phyloP scores from a whole-genome alignment of 2,888 invertebrate genomes.

The Criorhina ranunculi region DNA sequence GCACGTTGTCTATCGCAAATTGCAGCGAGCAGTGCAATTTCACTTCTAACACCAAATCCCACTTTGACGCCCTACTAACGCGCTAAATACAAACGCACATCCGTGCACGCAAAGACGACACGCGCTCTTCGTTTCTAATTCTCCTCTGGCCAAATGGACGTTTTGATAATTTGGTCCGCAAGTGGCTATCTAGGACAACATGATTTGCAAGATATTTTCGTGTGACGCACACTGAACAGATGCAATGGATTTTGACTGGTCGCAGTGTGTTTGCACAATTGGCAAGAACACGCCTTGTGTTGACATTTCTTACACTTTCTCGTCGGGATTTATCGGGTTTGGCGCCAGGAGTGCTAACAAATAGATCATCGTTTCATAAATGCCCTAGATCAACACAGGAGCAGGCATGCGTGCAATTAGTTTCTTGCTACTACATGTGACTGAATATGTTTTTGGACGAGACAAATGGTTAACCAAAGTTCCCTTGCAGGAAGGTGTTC shows the following conservation, averaged over 20 bases:
- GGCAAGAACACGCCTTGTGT: conserved; percentile 32
- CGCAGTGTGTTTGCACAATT: conserved; percentile 4
- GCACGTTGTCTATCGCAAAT: conserved; percentile 14
- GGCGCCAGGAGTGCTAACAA: conserved; percentile 34
- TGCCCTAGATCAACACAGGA: conserved; percentile 31
- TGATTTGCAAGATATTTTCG: conserved; percentile 59
- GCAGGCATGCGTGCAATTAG: conserved; percentile 46
- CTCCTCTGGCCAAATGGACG: conserved; percentile 68
- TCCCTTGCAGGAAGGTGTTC: too few relatives aligned
- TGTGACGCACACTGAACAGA: conserved; percentile 28
- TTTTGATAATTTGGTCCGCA: conserved; percentile 71
- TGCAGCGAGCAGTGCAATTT: conserved; percentile 44
- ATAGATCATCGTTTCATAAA: conserved; percentile 60
- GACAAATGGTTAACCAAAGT: too few relatives aligned
- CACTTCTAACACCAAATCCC: conserved; percentile 74
- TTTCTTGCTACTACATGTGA: too few relatives aligned
- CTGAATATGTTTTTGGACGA: too few relatives aligned
- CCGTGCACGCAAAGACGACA: conserved; percentile 43
- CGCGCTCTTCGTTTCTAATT: conserved; percentile 54
- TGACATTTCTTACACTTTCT: conserved; percentile 73
- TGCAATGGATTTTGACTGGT: conserved; percentile 24
- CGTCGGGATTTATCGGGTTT: conserved; percentile 48
- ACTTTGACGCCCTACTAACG: conserved; percentile 72
- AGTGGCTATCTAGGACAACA: conserved; percentile 66
- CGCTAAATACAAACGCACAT: conserved; percentile 9